Evolutionary conservation across 2,797 vertebrate genomes (phyloP), one percentile per base, ranked within the genome.

Genomic region (Malurus leucopterus): DNA sequence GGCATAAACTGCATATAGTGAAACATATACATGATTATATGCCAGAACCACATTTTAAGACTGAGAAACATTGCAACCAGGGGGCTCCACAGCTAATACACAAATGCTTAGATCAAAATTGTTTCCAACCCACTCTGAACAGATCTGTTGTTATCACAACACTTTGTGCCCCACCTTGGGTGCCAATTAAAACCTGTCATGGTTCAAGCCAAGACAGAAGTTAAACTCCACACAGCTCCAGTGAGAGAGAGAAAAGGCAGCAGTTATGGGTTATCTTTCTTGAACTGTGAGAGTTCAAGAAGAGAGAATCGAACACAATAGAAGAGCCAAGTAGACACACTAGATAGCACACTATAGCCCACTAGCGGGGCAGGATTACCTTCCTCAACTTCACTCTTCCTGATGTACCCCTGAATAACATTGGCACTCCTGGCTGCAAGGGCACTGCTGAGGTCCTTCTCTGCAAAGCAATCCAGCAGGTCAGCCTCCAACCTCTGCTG

Each of bases 171-270:
- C 3, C 34, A 47, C 13, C 26, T 3, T 73, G 34, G 21, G 8
- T 34, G n/a, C 13, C 47, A 54, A 27, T 61, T 27, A 67, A 72
- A 59, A 59, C 18, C 15, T 67, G 9, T 41, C 34, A 8, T 34
- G 7, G 15, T 65, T 63, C n/a, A 36, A 63, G 22, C 10, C 0
- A 0, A 18, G 41, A 29, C 0, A 1, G 20, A 50, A 57, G 55
- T 43, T 73, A 19, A 79, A 47, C 13, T 41, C 34, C 34, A n/a
- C 4, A 5, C 15, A 72, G 30, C 15, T 40, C 34, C 13, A 47
- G 22, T 41, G 24, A 63, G 27, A 70, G 36, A 34, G n/a, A 32
- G 14, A 58, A 36, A 61, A 47, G 22, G 30, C 30, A 47, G 18
- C 34, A 15, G 27, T 67, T 53, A 15, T 36, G 23, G 1, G 30